A percentile compares a stretch with the other conserved stretches of the same genome.
Evolutionary conservation across 1,140 invertebrate species (phyloP).

Genomic region (Cotesia chilonis): DNA sequence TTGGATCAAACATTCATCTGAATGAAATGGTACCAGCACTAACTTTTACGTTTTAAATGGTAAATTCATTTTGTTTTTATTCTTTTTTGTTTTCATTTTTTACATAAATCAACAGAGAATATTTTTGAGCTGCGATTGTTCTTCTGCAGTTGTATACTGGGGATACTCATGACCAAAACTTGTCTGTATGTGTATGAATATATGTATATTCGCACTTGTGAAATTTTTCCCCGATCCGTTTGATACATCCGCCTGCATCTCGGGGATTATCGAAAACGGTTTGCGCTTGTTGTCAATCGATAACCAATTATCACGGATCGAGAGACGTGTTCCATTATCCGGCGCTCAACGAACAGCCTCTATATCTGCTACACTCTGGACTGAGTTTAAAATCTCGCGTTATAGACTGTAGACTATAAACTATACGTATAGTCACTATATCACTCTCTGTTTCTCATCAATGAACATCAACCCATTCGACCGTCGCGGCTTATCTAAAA

Average conservation of each 20-base stretch:
- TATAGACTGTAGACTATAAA: neutral
- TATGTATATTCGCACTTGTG: constrained; percentile 18
- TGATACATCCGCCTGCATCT: constrained; percentile 25
- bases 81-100: neutral
- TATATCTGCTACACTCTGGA: too few relatives aligned
- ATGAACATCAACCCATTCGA: constrained; percentile 24
- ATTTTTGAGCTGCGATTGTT: neutral
- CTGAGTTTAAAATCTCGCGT: constrained; percentile 29
- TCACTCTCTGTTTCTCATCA: constrained; percentile 10
- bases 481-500: constrained; percentile 24
- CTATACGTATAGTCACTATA: constrained; percentile 3
- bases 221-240: constrained; percentile 17
- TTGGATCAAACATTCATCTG: constrained; percentile 8
- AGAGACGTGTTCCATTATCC: constrained; percentile 42
- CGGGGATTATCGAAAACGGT: constrained; percentile 20
- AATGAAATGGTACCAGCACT: neutral
- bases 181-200: too few relatives aligned
- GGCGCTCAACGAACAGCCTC: constrained; percentile 35
- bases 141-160: neutral
- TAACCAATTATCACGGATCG: constrained; percentile 46
- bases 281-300: constrained; percentile 40
- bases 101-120: neutral
- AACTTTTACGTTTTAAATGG: neutral
- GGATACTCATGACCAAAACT: neutral
- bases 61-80: neutral